Percentiles rank a stretch among this genome's conserved stretches.
Evolutionary conservation across 2,113 vertebrate species (phyloP).

Genomic region (Cinclus mexicanus): DNA sequence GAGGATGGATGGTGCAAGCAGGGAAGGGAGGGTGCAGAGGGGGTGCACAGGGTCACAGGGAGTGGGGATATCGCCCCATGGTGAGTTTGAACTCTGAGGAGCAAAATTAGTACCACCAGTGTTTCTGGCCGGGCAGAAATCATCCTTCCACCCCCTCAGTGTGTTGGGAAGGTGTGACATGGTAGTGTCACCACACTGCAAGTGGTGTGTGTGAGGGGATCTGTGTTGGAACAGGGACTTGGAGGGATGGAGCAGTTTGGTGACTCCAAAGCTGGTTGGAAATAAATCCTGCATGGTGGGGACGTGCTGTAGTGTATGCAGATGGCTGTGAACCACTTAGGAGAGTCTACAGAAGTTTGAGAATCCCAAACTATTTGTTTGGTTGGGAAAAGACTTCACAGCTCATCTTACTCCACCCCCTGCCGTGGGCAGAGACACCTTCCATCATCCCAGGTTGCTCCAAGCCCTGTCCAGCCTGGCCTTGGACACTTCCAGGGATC

Average conservation of each 20-base stretch:
- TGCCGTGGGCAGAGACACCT: not conserved
- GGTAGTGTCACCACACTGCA: not conserved
- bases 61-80: not conserved
- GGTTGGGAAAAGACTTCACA: not conserved
- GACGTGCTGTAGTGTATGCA: not conserved
- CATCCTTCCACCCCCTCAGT: rapidly evolving
- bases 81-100: not conserved
- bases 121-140: not conserved
- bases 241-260: not conserved
- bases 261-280: not conserved
- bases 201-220: too few relatives aligned
- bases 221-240: not conserved
- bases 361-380: not conserved
- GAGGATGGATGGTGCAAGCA: not conserved
- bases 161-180: not conserved
- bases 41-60: not conserved
- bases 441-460: not conserved
- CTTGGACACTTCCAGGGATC: not conserved
- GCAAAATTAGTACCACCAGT: not conserved
- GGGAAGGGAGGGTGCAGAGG: not conserved
- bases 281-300: not conserved
- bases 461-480: not conserved
- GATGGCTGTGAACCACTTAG: not conserved
- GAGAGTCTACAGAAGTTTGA: not conserved
- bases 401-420: not conserved